Conservation (phyloP, 2,888 invertebrate species). For the Mythimna vitellina region DNA sequence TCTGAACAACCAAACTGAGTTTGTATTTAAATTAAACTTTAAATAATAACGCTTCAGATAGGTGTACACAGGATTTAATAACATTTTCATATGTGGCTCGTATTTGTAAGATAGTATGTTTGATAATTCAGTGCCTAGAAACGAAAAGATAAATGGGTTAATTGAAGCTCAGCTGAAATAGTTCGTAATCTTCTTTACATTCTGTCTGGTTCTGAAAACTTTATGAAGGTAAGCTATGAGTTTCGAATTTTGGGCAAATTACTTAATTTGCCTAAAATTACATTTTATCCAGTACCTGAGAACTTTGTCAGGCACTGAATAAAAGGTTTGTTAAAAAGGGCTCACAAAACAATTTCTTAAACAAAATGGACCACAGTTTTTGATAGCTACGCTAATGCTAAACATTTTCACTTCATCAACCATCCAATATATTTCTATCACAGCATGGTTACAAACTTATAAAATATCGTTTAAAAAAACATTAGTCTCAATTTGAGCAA, state of each 20-base stretch:
- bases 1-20: neutral
- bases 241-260: neutral
- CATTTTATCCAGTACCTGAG: too few species aligned
- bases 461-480: slow-evolving; percentile 22
- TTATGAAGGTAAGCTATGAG: neutral
- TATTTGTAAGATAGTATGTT: neutral
- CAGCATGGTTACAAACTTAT: neutral
- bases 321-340: neutral
- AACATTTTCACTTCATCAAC: neutral
- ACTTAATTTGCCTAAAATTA: too few species aligned
- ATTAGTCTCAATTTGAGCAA: slow-evolving; percentile 37
- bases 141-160: slow-evolving; percentile 12
- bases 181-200: slow-evolving; percentile 14
- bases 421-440: neutral
- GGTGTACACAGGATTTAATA: neutral
- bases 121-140: slow-evolving; percentile 6
- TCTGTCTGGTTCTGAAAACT: neutral
- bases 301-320: neutral
- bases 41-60: neutral
- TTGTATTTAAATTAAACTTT: neutral
- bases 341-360: neutral
- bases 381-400: neutral
- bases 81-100: slow-evolving; percentile 10
- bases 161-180: slow-evolving; percentile 22
- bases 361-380: neutral